phyloP scores from a whole-genome alignment of 2,113 vertebrate genomes.

The Atrichornis clamosus region DNA sequence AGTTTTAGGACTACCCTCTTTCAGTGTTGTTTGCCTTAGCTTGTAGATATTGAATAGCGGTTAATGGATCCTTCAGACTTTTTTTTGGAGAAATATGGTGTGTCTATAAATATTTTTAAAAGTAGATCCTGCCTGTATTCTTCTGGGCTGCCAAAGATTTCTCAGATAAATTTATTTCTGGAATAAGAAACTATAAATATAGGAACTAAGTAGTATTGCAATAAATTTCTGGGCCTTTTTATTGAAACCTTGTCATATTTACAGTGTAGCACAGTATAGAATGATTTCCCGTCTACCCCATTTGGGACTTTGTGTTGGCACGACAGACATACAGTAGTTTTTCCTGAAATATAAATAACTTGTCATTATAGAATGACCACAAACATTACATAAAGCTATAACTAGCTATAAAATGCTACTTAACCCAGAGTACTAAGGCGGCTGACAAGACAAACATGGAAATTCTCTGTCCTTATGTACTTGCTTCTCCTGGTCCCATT shows the following conservation, averaged over 20 bases:
- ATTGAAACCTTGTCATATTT: neutral
- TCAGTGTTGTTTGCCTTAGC: neutral
- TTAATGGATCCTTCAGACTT: neutral
- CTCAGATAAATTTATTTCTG: neutral
- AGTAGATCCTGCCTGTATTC: neutral
- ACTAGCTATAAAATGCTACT: too few species aligned
- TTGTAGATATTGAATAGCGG: neutral
- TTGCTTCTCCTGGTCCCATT: neutral
- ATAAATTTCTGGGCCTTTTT: neutral
- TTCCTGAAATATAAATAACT: neutral
- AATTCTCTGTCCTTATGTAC: neutral
- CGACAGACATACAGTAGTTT: neutral
- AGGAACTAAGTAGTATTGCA: neutral
- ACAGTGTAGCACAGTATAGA: neutral
- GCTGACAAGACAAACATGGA: neutral
- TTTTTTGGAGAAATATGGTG: neutral
- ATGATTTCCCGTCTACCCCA: fast-evolving
- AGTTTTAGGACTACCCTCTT: neutral
- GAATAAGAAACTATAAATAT: neutral
- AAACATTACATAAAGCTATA: neutral
- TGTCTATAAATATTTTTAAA: neutral
- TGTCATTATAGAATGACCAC: neutral
- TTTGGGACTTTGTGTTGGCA: neutral
- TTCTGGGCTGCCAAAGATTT: neutral
- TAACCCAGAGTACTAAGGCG: neutral